Percentiles rank a stretch among this genome's conserved stretches.
These are phyloP conservation scores for Venturia canescens DNA, from an alignment of 1,140 invertebrate genomes.

Conservation along the genomic window DNA sequence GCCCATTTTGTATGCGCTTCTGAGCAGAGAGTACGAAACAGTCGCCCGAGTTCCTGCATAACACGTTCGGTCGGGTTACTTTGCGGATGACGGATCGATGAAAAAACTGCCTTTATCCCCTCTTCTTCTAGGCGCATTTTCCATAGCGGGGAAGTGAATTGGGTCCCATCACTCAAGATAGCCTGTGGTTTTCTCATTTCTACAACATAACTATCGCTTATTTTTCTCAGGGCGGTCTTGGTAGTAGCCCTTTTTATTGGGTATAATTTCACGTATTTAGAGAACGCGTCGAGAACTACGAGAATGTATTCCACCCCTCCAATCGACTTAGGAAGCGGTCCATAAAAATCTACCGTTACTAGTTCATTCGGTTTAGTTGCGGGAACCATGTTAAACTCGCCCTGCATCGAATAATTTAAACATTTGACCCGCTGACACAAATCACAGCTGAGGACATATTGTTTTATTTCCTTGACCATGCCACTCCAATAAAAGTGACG, in stretches of 20 bases:
- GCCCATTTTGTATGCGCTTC: constrained; percentile 40
- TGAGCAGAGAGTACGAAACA: constrained; percentile 43
- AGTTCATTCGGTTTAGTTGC: constrained; percentile 32
- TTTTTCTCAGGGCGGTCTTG: background rate
- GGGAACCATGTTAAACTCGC: background rate
- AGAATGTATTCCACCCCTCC: constrained; percentile 47
- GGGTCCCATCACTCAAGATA: constrained; percentile 29
- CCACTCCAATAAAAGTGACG: constrained; percentile 44
- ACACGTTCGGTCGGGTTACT: constrained; percentile 42
- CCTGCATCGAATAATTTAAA: constrained; percentile 44
- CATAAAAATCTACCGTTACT: constrained; percentile 14
- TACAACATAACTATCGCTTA: background rate
- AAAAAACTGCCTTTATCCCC: constrained; percentile 30
- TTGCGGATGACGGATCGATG: constrained; percentile 37
- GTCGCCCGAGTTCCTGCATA: constrained; percentile 34
- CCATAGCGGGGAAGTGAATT: constrained; percentile 34
- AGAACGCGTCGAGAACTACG: constrained; percentile 41
- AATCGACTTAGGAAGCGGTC: background rate
- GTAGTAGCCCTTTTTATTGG: constrained; percentile 40
- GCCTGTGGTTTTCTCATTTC: constrained; percentile 24
- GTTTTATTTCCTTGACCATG: constrained; percentile 45
- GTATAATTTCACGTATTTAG: constrained; percentile 47
- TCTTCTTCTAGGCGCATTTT: background rate
- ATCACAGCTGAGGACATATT: constrained; percentile 43
- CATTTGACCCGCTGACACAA: constrained; percentile 49